A percentile compares a stretch with the other conserved stretches of the same genome.
Evolutionary conservation across 2,113 vertebrate genomes (phyloP).

Genomic region (Corynorhinus townsendii): DNA sequence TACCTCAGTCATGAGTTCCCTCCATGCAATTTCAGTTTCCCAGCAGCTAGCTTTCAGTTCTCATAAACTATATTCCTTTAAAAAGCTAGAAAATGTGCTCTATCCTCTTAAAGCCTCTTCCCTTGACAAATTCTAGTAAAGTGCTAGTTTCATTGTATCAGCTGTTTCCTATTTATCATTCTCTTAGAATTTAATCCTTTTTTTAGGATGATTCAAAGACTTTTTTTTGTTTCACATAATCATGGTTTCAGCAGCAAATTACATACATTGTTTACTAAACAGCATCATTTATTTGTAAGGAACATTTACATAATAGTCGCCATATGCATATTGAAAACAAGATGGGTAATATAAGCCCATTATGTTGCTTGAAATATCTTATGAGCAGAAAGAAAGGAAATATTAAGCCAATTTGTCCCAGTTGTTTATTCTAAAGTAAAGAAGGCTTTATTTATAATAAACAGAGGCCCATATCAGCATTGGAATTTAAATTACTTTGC

Average conservation of each 20-base stretch:
- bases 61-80: background rate
- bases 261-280: background rate
- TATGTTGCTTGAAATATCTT: conserved; percentile 39
- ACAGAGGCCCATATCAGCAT: background rate
- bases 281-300: conserved; percentile 42
- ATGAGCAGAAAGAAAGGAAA: conserved; percentile 41
- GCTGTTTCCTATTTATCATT: conserved; percentile 46
- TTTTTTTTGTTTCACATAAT: background rate
- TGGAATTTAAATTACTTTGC: conserved; percentile 38
- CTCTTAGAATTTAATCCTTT: background rate
- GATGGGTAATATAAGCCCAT: conserved; percentile 1
- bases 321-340: conserved; percentile 27
- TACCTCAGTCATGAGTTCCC: background rate
- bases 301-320: conserved; percentile 48
- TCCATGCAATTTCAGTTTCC: background rate
- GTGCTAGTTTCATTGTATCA: background rate
- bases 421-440: conserved; percentile 37
- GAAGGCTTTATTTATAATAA: conserved; percentile 19
- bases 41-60: background rate
- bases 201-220: background rate
- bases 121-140: conserved; percentile 7
- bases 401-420: background rate
- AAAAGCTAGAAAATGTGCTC: background rate
- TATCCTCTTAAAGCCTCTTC: background rate
- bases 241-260: conserved; percentile 30